Evolutionary conservation across 2,113 vertebrate species (phyloP).

Genomic region (Takifugu flavidus): DNA sequence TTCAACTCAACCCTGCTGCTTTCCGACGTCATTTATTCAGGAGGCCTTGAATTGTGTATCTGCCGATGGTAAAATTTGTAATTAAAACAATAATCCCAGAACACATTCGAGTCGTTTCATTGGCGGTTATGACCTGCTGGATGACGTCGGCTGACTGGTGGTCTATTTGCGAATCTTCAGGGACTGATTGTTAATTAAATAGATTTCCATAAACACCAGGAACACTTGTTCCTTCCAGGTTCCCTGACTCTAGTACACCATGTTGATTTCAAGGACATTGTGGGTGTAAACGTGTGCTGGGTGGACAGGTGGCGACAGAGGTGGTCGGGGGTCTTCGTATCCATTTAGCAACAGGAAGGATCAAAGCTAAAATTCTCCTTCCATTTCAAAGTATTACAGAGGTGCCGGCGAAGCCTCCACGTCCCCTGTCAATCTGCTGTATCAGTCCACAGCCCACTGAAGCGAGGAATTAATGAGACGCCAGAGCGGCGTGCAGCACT

Average conservation of each 20-base stretch:
- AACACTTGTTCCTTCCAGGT: too few relatives aligned
- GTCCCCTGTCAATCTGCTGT: conserved; percentile 60
- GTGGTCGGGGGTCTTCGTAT: conserved; percentile 13
- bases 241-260: too few relatives aligned
- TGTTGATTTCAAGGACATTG: background rate
- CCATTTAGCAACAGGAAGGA: conserved; percentile 51
- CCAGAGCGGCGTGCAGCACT: conserved; percentile 42
- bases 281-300: conserved; percentile 1
- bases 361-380: conserved; percentile 52
- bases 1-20: conserved; percentile 44
- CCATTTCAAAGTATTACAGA: conserved; percentile 54
- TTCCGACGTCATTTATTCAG: conserved; percentile 49
- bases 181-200: too few relatives aligned
- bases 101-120: background rate
- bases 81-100: conserved; percentile 44
- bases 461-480: conserved; percentile 72
- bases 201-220: too few relatives aligned
- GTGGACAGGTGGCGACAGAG: background rate
- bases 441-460: conserved; percentile 65
- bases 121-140: too few relatives aligned
- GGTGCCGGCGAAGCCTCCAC: conserved; percentile 43
- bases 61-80: conserved; percentile 82
- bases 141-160: too few relatives aligned
- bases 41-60: conserved; percentile 70
- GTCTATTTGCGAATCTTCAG: too few relatives aligned